Percentiles rank a stretch among this genome's conserved stretches.
phyloP scores from a whole-genome alignment of 2,797 vertebrate genomes.

The Pristis pectinata region DNA sequence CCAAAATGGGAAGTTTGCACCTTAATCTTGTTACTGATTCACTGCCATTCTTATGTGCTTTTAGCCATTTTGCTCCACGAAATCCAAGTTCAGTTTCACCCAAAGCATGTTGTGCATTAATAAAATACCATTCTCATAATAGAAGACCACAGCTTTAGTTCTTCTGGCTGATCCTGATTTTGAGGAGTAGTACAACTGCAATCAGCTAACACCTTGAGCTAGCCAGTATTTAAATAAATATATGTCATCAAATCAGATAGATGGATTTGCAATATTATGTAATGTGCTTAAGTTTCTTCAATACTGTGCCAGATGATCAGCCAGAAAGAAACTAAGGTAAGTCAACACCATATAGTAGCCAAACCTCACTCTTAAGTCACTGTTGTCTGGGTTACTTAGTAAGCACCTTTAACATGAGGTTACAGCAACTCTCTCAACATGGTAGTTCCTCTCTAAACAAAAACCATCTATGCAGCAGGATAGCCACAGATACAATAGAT shows the following conservation, averaged over 20 bases:
- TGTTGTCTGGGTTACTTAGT: background rate
- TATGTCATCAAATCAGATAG: background rate
- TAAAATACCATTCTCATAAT: background rate
- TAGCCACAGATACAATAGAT: background rate
- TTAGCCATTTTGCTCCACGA: too few species aligned
- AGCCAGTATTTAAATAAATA: background rate
- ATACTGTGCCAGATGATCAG: background rate
- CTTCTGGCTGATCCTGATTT: background rate
- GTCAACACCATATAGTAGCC: background rate
- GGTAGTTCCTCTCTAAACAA: background rate
- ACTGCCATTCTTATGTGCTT: background rate
- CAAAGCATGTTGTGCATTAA: too few species aligned
- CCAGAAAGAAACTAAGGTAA: background rate
- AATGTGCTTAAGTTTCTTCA: background rate
- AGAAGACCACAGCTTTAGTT: background rate
- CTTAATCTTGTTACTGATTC: background rate
- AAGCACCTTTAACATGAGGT: background rate
- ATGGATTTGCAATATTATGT: background rate
- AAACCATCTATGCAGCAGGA: background rate
- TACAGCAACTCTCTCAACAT: background rate
- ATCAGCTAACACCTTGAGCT: background rate
- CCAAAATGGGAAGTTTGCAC: background rate
- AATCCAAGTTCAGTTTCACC: too few species aligned
- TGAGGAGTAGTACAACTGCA: background rate
- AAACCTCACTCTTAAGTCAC: background rate